phyloP scores from a whole-genome alignment of 2,113 vertebrate genomes.

The Eonycteris spelaea region DNA sequence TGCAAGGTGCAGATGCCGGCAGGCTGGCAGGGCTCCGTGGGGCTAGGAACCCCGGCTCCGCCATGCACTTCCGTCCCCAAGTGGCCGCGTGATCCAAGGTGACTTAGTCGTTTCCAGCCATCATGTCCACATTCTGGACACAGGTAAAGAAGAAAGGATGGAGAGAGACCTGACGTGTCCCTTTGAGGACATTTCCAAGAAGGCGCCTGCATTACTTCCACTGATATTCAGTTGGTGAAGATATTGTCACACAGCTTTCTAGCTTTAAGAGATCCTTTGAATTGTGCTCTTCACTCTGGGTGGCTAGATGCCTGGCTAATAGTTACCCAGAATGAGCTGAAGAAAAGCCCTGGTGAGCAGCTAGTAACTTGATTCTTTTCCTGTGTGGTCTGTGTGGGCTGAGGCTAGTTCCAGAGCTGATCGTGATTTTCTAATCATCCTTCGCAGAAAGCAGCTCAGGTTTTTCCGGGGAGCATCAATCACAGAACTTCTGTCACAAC shows the following conservation, averaged over 20 bases:
- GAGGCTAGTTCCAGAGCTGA: background rate
- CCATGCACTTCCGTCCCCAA: background rate
- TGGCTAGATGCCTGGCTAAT: background rate
- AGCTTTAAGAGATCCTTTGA: background rate
- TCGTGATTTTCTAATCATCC: background rate
- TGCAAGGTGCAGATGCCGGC: background rate
- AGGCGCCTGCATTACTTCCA: background rate
- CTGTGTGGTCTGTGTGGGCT: background rate
- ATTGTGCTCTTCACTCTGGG: background rate
- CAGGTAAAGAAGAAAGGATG: background rate
- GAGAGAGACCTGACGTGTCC: background rate
- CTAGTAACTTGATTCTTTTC: background rate
- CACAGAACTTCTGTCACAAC: background rate
- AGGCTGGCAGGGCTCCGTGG: background rate
- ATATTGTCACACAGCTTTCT: background rate
- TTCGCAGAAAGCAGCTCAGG: background rate
- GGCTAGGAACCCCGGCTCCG: background rate
- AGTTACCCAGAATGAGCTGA: background rate
- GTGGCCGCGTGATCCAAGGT: background rate
- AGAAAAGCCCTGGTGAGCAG: background rate
- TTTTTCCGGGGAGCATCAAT: background rate
- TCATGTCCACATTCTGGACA: background rate
- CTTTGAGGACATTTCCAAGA: background rate
- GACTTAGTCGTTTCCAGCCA: background rate
- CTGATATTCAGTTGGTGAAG: background rate